phyloP scores from a whole-genome alignment of 2,113 vertebrate genomes.

The Carassius auratus region DNA sequence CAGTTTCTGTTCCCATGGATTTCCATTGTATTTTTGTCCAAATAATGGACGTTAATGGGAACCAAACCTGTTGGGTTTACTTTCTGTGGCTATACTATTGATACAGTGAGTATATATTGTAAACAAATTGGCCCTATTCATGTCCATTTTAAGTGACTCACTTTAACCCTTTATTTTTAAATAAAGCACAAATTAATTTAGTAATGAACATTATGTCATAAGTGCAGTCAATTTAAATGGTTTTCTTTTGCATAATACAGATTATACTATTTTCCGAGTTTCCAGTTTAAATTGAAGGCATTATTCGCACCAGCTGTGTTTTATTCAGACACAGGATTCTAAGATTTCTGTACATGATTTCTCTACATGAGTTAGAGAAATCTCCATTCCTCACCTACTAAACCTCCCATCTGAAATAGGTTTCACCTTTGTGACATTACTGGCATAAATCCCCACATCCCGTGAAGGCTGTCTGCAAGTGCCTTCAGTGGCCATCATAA shows the following conservation, averaged over 20 bases:
- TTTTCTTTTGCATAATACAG: background rate
- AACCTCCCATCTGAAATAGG: constrained; percentile 79
- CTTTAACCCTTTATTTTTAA: background rate
- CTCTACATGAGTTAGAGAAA: constrained; percentile 81
- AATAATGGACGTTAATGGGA: background rate
- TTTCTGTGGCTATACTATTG: background rate
- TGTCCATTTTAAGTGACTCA: background rate
- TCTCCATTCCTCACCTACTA: constrained; percentile 63
- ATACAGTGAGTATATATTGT: background rate
- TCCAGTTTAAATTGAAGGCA: background rate
- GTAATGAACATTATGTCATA: too few species aligned
- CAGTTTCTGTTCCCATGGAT: too few species aligned
- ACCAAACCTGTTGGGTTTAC: background rate
- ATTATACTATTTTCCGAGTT: background rate
- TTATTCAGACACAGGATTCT: too few species aligned
- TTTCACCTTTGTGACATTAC: constrained; percentile 83
- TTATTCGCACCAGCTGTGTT: background rate
- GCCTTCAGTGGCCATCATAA: constrained; percentile 88
- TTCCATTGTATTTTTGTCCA: too few species aligned
- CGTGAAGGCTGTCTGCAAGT: constrained; percentile 85
- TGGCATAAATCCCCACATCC: constrained; percentile 84
- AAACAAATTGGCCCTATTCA: background rate
- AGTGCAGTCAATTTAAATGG: too few species aligned
- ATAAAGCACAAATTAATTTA: too few species aligned
- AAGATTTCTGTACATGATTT: constrained; percentile 83